phyloP scores from a whole-genome alignment of 2,113 vertebrate genomes.

The Amia ocellicauda region DNA sequence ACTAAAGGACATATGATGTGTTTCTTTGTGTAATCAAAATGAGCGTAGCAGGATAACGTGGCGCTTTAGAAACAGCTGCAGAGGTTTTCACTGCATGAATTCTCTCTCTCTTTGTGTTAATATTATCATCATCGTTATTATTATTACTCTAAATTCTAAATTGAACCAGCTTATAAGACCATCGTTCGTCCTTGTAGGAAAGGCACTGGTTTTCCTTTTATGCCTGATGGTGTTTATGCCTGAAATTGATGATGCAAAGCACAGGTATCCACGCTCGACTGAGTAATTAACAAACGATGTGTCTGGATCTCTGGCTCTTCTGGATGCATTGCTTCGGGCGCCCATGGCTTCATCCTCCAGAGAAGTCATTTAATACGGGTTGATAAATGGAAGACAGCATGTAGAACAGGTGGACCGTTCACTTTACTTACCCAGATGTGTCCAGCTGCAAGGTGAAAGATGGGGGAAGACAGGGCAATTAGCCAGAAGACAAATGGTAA shows the following conservation, averaged over 20 bases:
- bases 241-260: conserved; percentile 51
- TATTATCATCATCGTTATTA: too few species aligned
- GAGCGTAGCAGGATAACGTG: neutral
- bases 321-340: conserved; percentile 46
- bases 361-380: conserved; percentile 45
- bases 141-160: too few species aligned
- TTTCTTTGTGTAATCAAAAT: too few species aligned
- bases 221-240: conserved; percentile 59
- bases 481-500: conserved; percentile 56
- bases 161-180: too few species aligned
- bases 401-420: conserved; percentile 46
- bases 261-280: conserved; percentile 38
- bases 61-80: neutral
- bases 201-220: conserved; percentile 38
- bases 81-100: neutral
- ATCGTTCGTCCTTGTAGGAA: conserved; percentile 43
- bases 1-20: too few species aligned
- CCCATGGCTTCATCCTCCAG: conserved; percentile 40
- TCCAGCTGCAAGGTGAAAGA: conserved; percentile 65
- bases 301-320: conserved; percentile 50
- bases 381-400: conserved; percentile 56
- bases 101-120: too few species aligned
- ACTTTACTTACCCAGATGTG: conserved; percentile 18
- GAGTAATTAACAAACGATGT: conserved; percentile 67
- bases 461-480: conserved; percentile 58